phyloP scores from a whole-genome alignment of 2,113 vertebrate species.

The Bujurquina vittata region DNA sequence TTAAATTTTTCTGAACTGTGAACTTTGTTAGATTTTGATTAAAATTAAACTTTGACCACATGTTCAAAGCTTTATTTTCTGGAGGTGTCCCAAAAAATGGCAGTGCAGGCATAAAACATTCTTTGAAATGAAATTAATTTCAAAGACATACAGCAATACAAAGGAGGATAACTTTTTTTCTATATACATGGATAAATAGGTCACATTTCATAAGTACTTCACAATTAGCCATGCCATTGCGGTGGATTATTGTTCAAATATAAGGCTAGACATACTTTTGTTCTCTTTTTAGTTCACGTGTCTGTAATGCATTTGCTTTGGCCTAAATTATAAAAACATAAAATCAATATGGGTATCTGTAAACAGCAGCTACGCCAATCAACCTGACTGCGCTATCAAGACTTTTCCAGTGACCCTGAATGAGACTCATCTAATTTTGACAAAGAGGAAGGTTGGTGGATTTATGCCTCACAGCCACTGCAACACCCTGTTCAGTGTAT shows the following conservation, averaged over 20 bases:
- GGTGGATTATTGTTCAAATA: background rate
- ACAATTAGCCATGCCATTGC: background rate
- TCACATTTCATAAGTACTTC: background rate
- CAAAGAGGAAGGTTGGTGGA: conserved; percentile 35
- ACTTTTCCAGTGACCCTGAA: conserved; percentile 50
- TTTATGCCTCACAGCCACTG: conserved; percentile 1
- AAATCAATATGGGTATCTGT: background rate
- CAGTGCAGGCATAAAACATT: no score
- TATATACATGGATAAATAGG: background rate
- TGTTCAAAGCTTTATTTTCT: background rate
- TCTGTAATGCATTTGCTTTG: background rate
- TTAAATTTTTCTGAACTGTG: no score
- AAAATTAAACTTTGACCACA: background rate
- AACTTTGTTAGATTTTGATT: background rate
- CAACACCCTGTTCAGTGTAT: background rate
- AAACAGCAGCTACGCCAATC: background rate
- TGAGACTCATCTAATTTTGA: conserved; percentile 78
- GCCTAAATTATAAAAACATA: background rate
- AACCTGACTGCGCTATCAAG: conserved; percentile 72
- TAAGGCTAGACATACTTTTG: background rate
- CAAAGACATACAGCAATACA: background rate
- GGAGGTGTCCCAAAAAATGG: background rate
- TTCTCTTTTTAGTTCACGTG: background rate
- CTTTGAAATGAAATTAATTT: background rate
- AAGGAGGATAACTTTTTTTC: background rate